Evolutionary conservation across 2,113 vertebrate species (phyloP).

Genomic region (Cricetomys ansorgei): DNA sequence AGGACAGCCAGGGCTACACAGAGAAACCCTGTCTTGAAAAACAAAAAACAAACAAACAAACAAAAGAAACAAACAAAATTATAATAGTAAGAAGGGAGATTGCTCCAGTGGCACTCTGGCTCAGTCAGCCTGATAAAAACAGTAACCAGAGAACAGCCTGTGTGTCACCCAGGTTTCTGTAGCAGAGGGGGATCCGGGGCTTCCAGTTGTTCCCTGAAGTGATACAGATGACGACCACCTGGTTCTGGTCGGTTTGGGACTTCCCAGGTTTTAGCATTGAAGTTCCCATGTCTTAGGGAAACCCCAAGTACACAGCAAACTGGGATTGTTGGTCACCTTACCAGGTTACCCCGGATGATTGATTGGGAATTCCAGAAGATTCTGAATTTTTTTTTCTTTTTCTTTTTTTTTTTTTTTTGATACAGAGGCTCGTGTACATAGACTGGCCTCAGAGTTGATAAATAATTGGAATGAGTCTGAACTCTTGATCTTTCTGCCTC

Average conservation of each 20-base stretch:
- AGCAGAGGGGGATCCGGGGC: background rate
- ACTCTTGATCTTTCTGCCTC: background rate
- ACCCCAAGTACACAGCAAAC: background rate
- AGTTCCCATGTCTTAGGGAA: background rate
- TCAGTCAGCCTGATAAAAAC: no score
- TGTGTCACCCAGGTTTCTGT: background rate
- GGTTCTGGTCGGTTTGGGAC: background rate
- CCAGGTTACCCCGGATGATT: background rate
- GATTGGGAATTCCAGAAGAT: conserved; percentile 23
- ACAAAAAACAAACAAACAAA: background rate
- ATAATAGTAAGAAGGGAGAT: background rate
- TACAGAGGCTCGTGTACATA: background rate
- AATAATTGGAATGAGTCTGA: background rate
- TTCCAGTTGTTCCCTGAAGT: background rate
- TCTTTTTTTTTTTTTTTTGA: background rate
- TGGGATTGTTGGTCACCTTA: background rate
- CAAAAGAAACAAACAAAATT: background rate
- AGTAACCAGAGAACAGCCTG: no score
- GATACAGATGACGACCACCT: background rate
- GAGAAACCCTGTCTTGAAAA: background rate
- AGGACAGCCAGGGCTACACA: background rate
- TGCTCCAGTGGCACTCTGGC: background rate
- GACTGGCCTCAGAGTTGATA: background rate
- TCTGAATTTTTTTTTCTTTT: background rate
- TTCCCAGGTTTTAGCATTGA: conserved; percentile 7